Evolutionary conservation across 2,113 vertebrate species (phyloP), one percentile per base, ranked within the genome.

Genomic region (Rynchops niger): DNA sequence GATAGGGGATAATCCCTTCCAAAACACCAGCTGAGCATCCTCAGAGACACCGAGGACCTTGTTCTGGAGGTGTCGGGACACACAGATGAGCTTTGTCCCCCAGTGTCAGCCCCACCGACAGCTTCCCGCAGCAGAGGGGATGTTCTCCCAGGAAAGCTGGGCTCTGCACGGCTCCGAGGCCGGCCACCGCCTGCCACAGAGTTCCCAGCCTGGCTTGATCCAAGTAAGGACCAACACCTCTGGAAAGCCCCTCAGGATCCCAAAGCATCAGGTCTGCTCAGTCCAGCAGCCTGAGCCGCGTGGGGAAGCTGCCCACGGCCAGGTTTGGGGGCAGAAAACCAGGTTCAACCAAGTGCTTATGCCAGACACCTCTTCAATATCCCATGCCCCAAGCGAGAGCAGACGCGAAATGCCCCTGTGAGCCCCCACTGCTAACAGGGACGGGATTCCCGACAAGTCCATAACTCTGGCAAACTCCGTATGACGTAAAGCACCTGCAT

Each of bases 21-120:
- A 3, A 2, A 50, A 40, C 3, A 4, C 27, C 1, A 0, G 45
- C 45, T 8, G 14, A 66, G 80, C 1, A 0, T 4, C 50, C 66
- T 38, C 34, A 17, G 62, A 27, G 55, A 50, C 0, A 5, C 29
- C 2, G 3, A 58, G 40, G 36, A 3, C 34, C 21, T 16, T 10
- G 16, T 9, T 53, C 38, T 30, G 43, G 45, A 32, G 22, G 52
- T 9, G 45, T 2, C 1, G 0, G 52, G 59, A 45, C 1, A 2
- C n/a, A 30, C 19, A 77, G 34, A 29, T 2, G 6, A 77, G 73
- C 16, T 58, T 15, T 20, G 23, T 27, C 40, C 42, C 15, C 3
- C 4, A 29, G 70, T 26, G 16, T 2, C 70, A 42, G 66, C 66
- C 58, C 36, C 42, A 15, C 7, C 3, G 1, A 19, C 32, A 29